Base-by-base conservation (phyloP, 2,797 vertebrate species). In the Merluccius polli region DNA sequence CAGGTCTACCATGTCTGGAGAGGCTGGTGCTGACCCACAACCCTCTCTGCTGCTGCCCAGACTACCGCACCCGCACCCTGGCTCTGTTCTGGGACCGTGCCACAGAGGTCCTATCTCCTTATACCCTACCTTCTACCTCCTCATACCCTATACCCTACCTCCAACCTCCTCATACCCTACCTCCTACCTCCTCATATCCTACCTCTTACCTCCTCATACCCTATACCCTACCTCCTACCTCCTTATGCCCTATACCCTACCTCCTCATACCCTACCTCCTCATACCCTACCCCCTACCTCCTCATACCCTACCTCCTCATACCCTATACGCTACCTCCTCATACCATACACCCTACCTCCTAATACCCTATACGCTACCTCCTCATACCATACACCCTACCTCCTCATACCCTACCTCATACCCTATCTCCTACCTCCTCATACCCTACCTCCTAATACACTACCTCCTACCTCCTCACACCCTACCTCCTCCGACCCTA, bases 51-150 rank as follows among this genome's bases (percentile, higher is more conserved):
- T 98, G 98, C 92, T 95, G 97, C 85, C 97, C 98, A 0, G 98
- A 99, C 88, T 99, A 99, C 89, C 93, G 98, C 87, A 99, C 98
- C 83, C 98, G 98, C 91, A 96, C 98, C 44, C 93, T 99, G 32
- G 95, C 97, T 44, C 97, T 97, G 90, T 99, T 99, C 82, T 97
- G 96, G 79, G 98, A 99, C 82, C 91, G 98, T 9, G 97, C 97
- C 69, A 94, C 96, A 0, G 98, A 99, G 96, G 98, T 99, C 93
- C 41, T 63, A 32, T 24, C 74, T 35, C 21, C 35, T 71, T 21
- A 65, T 2, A 3, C 33, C 35, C 18, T 69, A 32, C 12, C 4
- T 65, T 24, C n/a, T 68, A 16, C 21, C 10, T 35, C 21, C 35
- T 71, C 32, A 65, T 2, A 3, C 33, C 35, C 18, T 69, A 32